Base-by-base conservation (phyloP, 2,113 vertebrate genomes). In the Neofelis nebulosa region DNA sequence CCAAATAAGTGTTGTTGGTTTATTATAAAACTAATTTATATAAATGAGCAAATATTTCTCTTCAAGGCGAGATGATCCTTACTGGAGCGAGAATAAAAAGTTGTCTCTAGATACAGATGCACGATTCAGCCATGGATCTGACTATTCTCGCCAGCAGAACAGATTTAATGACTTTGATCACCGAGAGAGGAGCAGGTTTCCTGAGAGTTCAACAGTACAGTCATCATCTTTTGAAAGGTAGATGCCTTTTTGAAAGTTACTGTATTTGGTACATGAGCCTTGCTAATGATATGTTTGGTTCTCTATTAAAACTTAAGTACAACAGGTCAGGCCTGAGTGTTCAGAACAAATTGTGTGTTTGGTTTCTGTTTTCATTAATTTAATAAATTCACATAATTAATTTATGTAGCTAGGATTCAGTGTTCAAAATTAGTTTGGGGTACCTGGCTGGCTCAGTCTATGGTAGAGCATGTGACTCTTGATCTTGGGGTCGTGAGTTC, bases 41-140 rank as follows among this genome's bases (percentile, higher is more conserved):
- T 96, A 92, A 97, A 84, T 71, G 38, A 98, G 90, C 95, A 88
- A 90, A 71, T 87, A 33, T 97, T 98, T 97, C 82, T 89, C 65
- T 96, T 97, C 5, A 98, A 99, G 99, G 96, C 99, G 99, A 96
- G 99, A 99, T 4, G 99, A 99, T 74, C 98, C 99, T 5, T 99
- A 99, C 96, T 99, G 99, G 99, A 99, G 98, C 8, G 99, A 99
- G 69, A 99, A 97, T 97, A 99, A 99, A 98, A 99, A 99, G 98
- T 99, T 99, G 95, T 98, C 99, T 96, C 97, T 99, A 0, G 99
- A 99, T 73, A 98, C 99, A 41, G 99, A 99, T 50, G 98, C 99
- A n/a, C 99, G 99, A 29, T 99, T 99, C 4, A 98, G 99, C 97
- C 99, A 99, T 31, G 98, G 99, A 23, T 99, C 99, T 4, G 99